Evolutionary conservation across 1,140 invertebrate genomes (phyloP).

Genomic region (Drosophila mayri): DNA sequence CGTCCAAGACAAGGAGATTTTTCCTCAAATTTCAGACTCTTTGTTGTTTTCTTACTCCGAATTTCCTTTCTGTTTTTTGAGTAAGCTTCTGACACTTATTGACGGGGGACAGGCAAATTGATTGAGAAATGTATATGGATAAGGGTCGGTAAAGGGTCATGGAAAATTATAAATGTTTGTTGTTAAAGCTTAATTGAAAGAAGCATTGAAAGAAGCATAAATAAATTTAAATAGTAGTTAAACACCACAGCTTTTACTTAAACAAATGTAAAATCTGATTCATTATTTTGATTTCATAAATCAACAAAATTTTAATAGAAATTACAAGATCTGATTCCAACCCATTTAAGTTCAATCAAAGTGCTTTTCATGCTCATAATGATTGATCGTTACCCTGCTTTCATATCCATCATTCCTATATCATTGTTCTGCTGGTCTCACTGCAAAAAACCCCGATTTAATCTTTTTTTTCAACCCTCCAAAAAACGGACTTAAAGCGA

Average conservation of each 20-base stretch:
- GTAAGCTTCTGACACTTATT: slow-evolving; percentile 35
- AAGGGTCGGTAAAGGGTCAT: background rate
- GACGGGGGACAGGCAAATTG: slow-evolving; percentile 46
- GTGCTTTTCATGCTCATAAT: slow-evolving; percentile 26
- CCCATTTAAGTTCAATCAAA: slow-evolving; percentile 10
- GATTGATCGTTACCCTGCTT: slow-evolving; percentile 48
- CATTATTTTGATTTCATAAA: background rate
- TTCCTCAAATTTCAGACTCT: slow-evolving; percentile 25
- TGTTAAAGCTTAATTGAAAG: background rate
- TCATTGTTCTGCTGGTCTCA: slow-evolving; percentile 12
- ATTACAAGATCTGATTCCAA: background rate
- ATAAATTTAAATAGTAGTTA: too few relatives aligned
- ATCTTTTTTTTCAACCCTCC: slow-evolving; percentile 45
- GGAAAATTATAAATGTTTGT: background rate
- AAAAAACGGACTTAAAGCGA: slow-evolving; percentile 27
- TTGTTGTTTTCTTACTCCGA: slow-evolving; percentile 23
- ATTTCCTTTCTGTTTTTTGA: slow-evolving; percentile 43
- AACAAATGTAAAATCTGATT: background rate
- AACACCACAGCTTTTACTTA: background rate
- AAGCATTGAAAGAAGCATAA: background rate
- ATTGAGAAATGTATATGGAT: slow-evolving; percentile 45
- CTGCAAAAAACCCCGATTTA: slow-evolving; percentile 16
- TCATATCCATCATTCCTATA: slow-evolving; percentile 44
- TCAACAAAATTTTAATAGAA: background rate
- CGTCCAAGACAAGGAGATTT: slow-evolving; percentile 34